A percentile compares a stretch with the other conserved stretches of the same genome.
These are phyloP conservation scores for Caenorhabditis remanei DNA, from an alignment of 1,140 invertebrate species.

Conservation along the genomic window DNA sequence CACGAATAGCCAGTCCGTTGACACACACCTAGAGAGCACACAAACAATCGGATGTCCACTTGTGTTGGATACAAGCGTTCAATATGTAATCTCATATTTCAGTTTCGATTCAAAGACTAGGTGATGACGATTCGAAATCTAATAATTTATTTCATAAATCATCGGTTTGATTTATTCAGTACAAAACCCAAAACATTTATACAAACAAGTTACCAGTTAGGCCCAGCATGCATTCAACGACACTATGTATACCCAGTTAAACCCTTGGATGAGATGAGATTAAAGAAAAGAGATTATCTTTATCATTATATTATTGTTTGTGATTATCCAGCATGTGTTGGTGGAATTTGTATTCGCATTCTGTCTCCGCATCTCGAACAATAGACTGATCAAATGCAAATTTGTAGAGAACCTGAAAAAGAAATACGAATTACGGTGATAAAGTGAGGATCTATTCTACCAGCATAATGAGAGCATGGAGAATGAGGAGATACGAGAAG, in stretches of 20 bases:
- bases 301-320: neutral
- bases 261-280: neutral
- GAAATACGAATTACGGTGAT: neutral
- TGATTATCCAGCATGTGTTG: slow-evolving; percentile 64
- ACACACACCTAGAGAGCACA: neutral
- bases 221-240: slow-evolving; percentile 38
- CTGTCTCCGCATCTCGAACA: slow-evolving; percentile 49
- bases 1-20: slow-evolving; percentile 20
- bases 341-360: slow-evolving; percentile 62
- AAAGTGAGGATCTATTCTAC: slow-evolving; percentile 17
- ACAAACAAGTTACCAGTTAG: slow-evolving; percentile 17
- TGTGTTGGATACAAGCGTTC: neutral
- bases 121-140: too few species aligned
- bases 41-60: slow-evolving; percentile 43
- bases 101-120: too few species aligned
- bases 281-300: neutral
- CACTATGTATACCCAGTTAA: slow-evolving; percentile 36
- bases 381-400: slow-evolving; percentile 50
- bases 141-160: neutral
- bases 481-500: slow-evolving; percentile 63
- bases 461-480: slow-evolving; percentile 60
- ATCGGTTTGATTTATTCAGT: too few species aligned
- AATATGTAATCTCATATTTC: too few species aligned
- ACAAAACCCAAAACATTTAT: neutral
- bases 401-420: slow-evolving; percentile 62